These are phyloP conservation scores for Macrophya alboannulata DNA, from an alignment of 2,888 invertebrate species.

Conservation along the genomic window DNA sequence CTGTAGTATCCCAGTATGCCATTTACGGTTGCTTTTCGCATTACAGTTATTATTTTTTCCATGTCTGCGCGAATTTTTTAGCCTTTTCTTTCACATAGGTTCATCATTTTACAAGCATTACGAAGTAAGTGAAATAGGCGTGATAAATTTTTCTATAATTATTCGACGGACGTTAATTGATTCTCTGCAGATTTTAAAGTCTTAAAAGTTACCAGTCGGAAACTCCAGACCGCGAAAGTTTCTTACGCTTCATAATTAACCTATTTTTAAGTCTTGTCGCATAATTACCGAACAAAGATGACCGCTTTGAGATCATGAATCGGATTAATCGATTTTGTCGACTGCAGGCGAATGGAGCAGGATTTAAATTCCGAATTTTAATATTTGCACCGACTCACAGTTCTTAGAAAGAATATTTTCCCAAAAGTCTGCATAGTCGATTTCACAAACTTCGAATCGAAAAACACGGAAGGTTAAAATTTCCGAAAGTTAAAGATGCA, in stretches of 20 bases:
- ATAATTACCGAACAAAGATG: constrained; percentile 30
- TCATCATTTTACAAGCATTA: neutral
- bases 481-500: no score
- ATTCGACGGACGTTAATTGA: constrained; percentile 18
- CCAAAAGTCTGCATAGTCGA: no score
- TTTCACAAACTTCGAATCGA: no score
- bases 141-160: neutral
- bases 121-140: neutral
- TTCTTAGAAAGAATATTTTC: no score
- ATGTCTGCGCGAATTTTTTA: neutral
- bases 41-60: neutral
- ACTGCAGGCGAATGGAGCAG: no score
- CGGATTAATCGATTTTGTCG: constrained; percentile 27
- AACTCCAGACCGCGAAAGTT: constrained; percentile 8
- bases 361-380: no score
- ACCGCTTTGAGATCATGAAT: constrained; percentile 5
- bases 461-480: no score
- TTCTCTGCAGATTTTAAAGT: neutral
- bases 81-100: neutral
- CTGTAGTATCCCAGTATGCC: neutral
- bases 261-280: constrained; percentile 29
- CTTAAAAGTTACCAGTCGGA: neutral
- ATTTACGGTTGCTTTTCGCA: neutral
- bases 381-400: no score
- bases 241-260: constrained; percentile 32